Evolutionary conservation across 2,888 invertebrate species (phyloP), one percentile per base, ranked within the genome.

Genomic region (Erebia aethiops): DNA sequence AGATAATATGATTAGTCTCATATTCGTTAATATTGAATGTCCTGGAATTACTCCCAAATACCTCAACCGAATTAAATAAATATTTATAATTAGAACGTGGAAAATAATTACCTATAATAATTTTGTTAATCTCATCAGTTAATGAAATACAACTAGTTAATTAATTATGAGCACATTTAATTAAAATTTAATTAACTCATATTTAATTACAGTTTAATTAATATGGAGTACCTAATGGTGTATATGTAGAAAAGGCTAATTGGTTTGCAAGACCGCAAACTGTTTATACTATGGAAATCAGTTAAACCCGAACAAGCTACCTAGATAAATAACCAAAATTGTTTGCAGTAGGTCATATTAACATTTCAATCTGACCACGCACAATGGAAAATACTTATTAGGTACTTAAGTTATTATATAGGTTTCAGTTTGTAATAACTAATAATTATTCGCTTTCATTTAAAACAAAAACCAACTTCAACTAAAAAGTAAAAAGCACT

Each of bases 251-350:
- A 67, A 60, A 71, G 67, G 61, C 68, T 71, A 74, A 75, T 72
- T 72, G 75, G 69, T 71, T 70, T 71, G 71, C 52, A 69, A 70
- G 69, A 66, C 72, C 71, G 67, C 67, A 74, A 70, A 71, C 68
- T 75, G 74, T 80, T 77, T 74, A n/a, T n/a, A 58, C 68, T 69
- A 68, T 70, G 62, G 73, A 74, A 71, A 79, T 75, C 72, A 74
- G 62, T 71, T 72, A 66, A 70, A 72, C 62, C 66, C 58, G 68
- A 43, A 67, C 66, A 68, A 72, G 57, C 46, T 66, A 52, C 75
- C 74, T 74, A 71, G 74, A 71, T 74, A 72, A 75, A 71, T 74
- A 74, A 69, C 72, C 69, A 65, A 61, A 56, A 65, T 46, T 57
- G 64, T 71, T 72, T 69, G 54, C 54, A 56, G 18, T 56, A 71